Conservation (phyloP, 2,888 invertebrate genomes). For the Rambutsinella grinnellia region DNA sequence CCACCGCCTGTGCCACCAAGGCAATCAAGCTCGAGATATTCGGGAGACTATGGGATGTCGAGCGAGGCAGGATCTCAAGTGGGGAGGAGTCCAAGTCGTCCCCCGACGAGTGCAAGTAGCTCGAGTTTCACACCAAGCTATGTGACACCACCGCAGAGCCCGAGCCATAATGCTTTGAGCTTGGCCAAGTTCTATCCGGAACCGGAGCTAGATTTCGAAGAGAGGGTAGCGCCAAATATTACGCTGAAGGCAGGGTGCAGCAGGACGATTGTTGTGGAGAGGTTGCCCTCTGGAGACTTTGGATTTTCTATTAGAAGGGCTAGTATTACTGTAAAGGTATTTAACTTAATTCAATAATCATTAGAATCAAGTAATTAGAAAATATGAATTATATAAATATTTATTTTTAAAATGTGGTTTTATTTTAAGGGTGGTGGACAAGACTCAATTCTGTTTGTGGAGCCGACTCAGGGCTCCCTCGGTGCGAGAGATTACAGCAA, state of each 20-base stretch:
- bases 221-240: constrained; percentile 52
- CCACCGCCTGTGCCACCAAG: constrained; percentile 61
- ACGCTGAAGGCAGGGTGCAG: constrained; percentile 46
- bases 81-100: constrained; percentile 68
- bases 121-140: constrained; percentile 75
- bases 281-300: constrained; percentile 86
- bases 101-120: constrained; percentile 80
- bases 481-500: constrained; percentile 50
- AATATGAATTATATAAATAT: too few relatives aligned
- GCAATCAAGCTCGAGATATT: constrained; percentile 53
- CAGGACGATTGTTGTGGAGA: constrained; percentile 67
- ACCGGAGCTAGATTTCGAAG: constrained; percentile 61
- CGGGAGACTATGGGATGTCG: constrained; percentile 44
- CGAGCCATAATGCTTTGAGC: constrained; percentile 59
- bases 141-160: constrained; percentile 64
- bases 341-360: too few relatives aligned
- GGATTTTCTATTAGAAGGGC: constrained; percentile 93
- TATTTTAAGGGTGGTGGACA: constrained; percentile 51
- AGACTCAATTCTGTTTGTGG: constrained; percentile 60
- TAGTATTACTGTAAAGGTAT: constrained; percentile 73
- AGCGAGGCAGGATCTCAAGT: constrained; percentile 16
- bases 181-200: constrained; percentile 62
- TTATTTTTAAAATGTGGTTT: not conserved
- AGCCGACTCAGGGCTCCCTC: constrained; percentile 58
- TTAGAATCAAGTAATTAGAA: too few relatives aligned